These are phyloP conservation scores for Micromys minutus DNA, from an alignment of 2,113 vertebrate genomes.

Conservation along the genomic window DNA sequence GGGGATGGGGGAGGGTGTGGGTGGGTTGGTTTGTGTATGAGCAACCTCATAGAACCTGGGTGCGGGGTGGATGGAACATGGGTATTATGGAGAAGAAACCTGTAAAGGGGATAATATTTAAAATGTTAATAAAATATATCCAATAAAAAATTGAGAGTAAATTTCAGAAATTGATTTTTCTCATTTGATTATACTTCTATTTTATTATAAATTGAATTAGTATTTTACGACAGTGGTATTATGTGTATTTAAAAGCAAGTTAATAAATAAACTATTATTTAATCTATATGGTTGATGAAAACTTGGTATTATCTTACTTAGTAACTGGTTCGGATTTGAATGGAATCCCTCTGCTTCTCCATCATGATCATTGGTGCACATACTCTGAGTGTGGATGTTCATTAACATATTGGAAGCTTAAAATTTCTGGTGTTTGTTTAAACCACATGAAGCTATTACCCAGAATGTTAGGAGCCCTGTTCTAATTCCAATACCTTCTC, in stretches of 20 bases:
- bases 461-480: background rate
- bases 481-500: slow-evolving; percentile 18
- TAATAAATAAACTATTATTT: background rate
- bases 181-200: background rate
- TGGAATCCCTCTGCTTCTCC: slow-evolving; percentile 6
- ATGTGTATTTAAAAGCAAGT: slow-evolving; percentile 40
- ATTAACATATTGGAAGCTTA: slow-evolving; percentile 68
- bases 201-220: slow-evolving; percentile 36
- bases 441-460: slow-evolving; percentile 54
- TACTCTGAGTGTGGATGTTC: slow-evolving; percentile 43
- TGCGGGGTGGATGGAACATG: too few species aligned
- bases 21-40: too few species aligned
- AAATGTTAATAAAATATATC: too few species aligned
- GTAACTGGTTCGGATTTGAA: background rate
- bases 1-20: too few species aligned
- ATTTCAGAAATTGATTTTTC: background rate
- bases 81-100: too few species aligned
- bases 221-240: background rate
- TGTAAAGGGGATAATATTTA: too few species aligned
- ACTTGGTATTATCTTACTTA: slow-evolving; percentile 26
- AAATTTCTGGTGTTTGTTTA: slow-evolving; percentile 68
- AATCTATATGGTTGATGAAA: background rate
- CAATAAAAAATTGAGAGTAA: too few species aligned
- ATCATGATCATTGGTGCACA: background rate
- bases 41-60: too few species aligned